phyloP scores from a whole-genome alignment of 37 sponge, comb jelly and placozoan genomes.

The Tethya wilhelma region DNA sequence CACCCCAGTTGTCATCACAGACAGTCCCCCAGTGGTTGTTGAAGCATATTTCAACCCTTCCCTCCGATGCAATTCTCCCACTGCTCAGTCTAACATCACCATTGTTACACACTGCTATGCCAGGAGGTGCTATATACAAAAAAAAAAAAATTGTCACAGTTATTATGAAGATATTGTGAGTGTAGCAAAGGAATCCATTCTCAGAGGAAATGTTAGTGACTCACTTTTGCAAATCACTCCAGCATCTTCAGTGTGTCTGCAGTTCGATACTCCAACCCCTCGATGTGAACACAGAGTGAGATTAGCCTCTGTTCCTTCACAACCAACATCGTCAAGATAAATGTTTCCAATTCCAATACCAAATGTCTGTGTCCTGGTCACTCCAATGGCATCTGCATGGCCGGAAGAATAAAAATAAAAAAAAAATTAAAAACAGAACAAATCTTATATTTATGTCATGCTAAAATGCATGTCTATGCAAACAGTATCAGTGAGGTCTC shows the following conservation, averaged over 20 bases:
- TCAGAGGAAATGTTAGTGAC: too few relatives aligned
- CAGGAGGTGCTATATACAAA: neutral
- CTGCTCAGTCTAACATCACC: slow-evolving; percentile 6
- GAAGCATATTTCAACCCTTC: slow-evolving; percentile 37
- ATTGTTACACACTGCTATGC: neutral
- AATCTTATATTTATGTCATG: neutral
- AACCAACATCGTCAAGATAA: slow-evolving; percentile 49
- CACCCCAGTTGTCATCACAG: slow-evolving; percentile 27
- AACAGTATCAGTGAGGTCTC: neutral
- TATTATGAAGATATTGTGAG: too few relatives aligned
- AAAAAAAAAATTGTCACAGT: neutral
- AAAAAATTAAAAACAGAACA: too few relatives aligned
- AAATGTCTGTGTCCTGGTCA: slow-evolving; percentile 4
- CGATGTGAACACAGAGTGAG: slow-evolving; percentile 33
- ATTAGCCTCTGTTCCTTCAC: slow-evolving; percentile 45
- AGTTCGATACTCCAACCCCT: slow-evolving; percentile 24
- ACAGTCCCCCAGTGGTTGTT: slow-evolving; percentile 33
- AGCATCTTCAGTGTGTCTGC: slow-evolving; percentile 41
- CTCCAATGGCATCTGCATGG: slow-evolving; percentile 36
- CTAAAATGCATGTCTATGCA: neutral
- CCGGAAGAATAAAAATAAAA: too few relatives aligned
- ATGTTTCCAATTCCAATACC: slow-evolving; percentile 44
- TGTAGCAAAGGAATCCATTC: too few relatives aligned
- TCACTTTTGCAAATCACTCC: slow-evolving; percentile 50
- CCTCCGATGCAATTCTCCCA: slow-evolving; percentile 9